phyloP scores from a whole-genome alignment of 2,797 vertebrate species.

The Centropyge bicolor region DNA sequence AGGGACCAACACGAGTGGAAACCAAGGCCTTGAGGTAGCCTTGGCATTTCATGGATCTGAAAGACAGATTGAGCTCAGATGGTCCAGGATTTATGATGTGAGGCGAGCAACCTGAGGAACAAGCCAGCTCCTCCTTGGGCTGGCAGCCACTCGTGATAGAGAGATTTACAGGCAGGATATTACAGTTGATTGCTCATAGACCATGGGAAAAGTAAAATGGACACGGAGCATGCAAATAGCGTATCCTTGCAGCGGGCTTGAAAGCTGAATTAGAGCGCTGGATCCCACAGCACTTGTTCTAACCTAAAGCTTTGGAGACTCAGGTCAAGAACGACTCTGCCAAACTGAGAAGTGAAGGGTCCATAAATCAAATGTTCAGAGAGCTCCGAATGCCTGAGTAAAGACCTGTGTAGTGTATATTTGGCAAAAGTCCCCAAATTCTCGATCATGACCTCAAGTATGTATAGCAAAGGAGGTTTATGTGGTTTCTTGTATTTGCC shows the following conservation, averaged over 20 bases:
- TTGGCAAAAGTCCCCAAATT: constrained; percentile 35
- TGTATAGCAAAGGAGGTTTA: constrained; percentile 34
- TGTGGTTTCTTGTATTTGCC: constrained; percentile 44
- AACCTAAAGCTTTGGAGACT: constrained; percentile 44
- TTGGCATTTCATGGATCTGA: constrained; percentile 70
- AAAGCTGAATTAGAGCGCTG: constrained; percentile 26
- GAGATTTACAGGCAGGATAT: constrained; percentile 71
- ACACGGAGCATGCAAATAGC: constrained; percentile 23
- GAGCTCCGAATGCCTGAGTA: constrained; percentile 11
- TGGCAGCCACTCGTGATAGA: constrained; percentile 58
- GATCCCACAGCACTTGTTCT: constrained; percentile 45
- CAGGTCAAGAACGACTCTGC: constrained; percentile 23
- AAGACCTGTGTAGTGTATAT: constrained; percentile 32
- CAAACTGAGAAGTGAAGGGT: constrained; percentile 42
- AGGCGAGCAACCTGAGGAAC: constrained; percentile 68
- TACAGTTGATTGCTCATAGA: constrained; percentile 64
- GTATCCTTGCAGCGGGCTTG: constrained; percentile 7
- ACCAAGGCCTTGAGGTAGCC: constrained; percentile 64
- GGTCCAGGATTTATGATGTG: constrained; percentile 70
- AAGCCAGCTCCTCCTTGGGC: constrained; percentile 60
- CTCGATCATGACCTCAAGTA: constrained; percentile 37
- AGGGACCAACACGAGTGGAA: constrained; percentile 49
- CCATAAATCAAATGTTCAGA: constrained; percentile 58
- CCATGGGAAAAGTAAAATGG: constrained; percentile 56
- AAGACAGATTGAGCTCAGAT: constrained; percentile 74